Evolutionary conservation across 2,113 vertebrate genomes (phyloP).

Genomic region (Fulica atra): DNA sequence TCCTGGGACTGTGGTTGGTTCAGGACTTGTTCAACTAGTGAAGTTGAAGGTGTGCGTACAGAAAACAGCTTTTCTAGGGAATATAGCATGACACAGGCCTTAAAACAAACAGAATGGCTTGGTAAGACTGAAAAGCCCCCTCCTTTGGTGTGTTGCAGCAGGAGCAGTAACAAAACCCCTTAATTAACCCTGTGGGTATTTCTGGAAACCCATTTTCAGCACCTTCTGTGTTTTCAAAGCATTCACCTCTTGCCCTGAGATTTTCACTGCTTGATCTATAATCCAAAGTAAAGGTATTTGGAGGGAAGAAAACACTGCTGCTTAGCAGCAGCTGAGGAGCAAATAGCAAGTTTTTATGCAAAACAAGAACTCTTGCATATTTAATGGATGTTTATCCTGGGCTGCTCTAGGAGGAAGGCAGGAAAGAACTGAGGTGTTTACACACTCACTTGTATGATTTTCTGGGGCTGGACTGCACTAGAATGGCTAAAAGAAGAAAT

Average conservation of each 20-base stretch:
- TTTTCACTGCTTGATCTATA: neutral
- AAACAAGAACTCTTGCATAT: neutral
- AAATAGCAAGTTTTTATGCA: neutral
- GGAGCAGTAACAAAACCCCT: neutral
- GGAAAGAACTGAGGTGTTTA: neutral
- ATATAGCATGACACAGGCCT: neutral
- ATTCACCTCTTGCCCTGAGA: neutral
- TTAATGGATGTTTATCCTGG: neutral
- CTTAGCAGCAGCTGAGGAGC: neutral
- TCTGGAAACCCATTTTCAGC: neutral
- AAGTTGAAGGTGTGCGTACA: neutral
- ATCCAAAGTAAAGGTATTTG: neutral
- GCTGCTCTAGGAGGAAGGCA: neutral
- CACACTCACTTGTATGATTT: neutral
- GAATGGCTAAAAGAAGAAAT: neutral
- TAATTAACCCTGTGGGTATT: neutral
- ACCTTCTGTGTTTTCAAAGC: neutral
- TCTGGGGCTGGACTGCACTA: neutral
- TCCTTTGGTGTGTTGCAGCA: neutral
- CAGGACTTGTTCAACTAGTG: neutral
- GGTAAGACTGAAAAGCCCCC: neutral
- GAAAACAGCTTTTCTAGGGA: neutral
- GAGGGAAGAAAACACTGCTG: neutral
- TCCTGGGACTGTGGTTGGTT: neutral
- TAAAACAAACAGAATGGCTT: neutral